Base-by-base conservation (phyloP, 2,113 vertebrate genomes). In the Polypterus bichir region DNA sequence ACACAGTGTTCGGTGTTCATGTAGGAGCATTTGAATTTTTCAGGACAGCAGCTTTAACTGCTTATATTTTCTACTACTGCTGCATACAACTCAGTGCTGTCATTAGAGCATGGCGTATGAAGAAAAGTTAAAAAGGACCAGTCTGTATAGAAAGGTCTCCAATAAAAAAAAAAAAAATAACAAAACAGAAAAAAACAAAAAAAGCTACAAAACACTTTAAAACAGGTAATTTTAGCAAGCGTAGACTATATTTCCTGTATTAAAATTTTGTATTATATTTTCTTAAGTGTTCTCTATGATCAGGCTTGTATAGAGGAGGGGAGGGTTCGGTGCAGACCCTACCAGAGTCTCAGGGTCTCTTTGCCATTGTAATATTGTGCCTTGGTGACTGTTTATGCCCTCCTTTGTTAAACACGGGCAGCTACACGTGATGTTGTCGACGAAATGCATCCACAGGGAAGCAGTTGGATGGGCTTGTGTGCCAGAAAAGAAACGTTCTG, bases 231-330 rank as follows among this genome's bases (percentile, higher is more conserved):
- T 72, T 77, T 85, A 83, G 85, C 76, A 68, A 81, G 84, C 84
- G 79, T 89, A 83, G 81, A 88, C 84, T 92, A 88, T 86, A 83
- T 91, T 92, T 95, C 88, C 89, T 85, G 84, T 91, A 86, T 81
- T 27, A 77, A 91, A 84, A 91, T 87, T 92, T 94, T 97, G 87
- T 95, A 96, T 91, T 94, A 89, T 97, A 94, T 97, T 98, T 97
- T 96, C 91, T 84, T 97, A 94, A 91, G 90, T 86, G 80, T 89
- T 84, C 73, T 88, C 78, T 85, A 78, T 78, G 64, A 72, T 65
- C 71, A 73, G 77, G 78, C 83, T 88, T 84, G 82, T 86, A 76
- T 77, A 81, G 81, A 79, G 77, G 82, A 76, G 78, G 67, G 78
- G 63, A 68, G 79, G 83, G 81, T 74, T 78, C 81, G 80, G 81